phyloP scores from a whole-genome alignment of 1,140 invertebrate species.

The Papilio dardanus region DNA sequence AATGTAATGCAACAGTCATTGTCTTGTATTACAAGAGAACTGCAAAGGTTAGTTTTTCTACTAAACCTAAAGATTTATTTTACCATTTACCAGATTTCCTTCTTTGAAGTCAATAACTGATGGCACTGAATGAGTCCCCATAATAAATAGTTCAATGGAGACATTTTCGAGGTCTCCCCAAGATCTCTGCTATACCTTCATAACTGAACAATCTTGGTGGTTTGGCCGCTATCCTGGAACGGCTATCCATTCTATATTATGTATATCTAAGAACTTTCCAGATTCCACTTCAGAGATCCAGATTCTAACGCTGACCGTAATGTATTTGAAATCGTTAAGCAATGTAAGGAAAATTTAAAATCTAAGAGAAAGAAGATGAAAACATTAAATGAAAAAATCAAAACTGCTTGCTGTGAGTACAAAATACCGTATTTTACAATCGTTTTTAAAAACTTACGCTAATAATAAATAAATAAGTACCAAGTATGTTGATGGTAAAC shows the following conservation, averaged over 20 bases:
- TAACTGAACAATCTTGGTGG: not conserved
- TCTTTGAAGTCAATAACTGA: too few relatives aligned
- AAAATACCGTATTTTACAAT: not conserved
- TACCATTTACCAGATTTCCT: too few relatives aligned
- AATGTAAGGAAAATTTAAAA: conserved; percentile 17
- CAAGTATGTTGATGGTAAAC: not conserved
- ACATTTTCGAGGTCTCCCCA: too few relatives aligned
- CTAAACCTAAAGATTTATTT: not conserved
- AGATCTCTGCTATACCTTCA: too few relatives aligned
- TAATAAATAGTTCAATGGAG: too few relatives aligned
- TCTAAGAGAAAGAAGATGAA: conserved; percentile 29
- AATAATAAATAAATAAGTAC: too few relatives aligned
- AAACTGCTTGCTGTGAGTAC: conserved; percentile 30
- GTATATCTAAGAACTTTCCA: conserved; percentile 7
- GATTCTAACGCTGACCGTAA: conserved; percentile 13
- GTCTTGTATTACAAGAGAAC: conserved; percentile 25
- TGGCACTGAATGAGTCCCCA: too few relatives aligned
- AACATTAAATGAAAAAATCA: conserved; percentile 27
- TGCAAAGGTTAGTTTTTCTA: conserved; percentile 26
- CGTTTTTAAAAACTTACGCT: not conserved
- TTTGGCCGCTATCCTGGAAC: not conserved
- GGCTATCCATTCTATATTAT: not conserved
- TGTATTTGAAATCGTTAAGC: conserved; percentile 30
- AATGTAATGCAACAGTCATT: conserved; percentile 20
- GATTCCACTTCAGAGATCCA: conserved; percentile 26